Evolutionary conservation across 2,888 invertebrate species (phyloP), one percentile per base, ranked within the genome.

Genomic region (Acheta domesticus): DNA sequence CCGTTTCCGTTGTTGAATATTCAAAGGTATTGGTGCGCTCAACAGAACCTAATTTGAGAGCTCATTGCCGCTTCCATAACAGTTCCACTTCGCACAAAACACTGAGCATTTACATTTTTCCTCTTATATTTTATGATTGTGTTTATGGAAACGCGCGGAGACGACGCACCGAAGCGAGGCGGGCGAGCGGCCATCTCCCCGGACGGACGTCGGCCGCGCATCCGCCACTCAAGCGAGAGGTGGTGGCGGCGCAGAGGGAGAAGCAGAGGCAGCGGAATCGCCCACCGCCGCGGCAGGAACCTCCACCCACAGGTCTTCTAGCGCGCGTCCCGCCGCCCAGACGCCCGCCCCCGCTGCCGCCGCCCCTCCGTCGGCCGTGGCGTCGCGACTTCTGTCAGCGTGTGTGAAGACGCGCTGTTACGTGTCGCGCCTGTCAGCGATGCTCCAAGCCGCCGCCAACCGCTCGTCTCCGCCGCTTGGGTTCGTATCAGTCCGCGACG

Each of bases 1-100:
- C 62, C 62, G 62, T 62, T 62, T 62, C 62, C 62, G 62, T 62
- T 62, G 62, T 62, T 62, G 62, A 62, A 62, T 62, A 62, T 62
- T 62, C 62, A 62, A 62, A 62, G 62, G 62, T 62, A 62, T 62
- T 62, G 62, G 62, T 62, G 62, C 62, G 62, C 62, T 62, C 62
- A 62, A 62, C 62, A 62, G 62, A 62, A 62, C 62, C 62, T 62
- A 62, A 62, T 62, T 62, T 62, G 62, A 62, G 62, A 62, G 62
- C 62, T n/a, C 62, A 62, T 62, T 62, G 62, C 62, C n/a, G 62
- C 62, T 62, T 62, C 62, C 62, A 62, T 62, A 62, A 62, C 62
- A 62, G 62, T 62, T 62, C 62, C 62, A 62, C 62, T 62, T 62
- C 62, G 62, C 62, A 62, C 62, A 62, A 62, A 62, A 62, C 62